Percentiles rank a stretch among this genome's conserved stretches.
Conservation (phyloP, 2,797 vertebrate genomes). For the Vespertilio murinus region DNA sequence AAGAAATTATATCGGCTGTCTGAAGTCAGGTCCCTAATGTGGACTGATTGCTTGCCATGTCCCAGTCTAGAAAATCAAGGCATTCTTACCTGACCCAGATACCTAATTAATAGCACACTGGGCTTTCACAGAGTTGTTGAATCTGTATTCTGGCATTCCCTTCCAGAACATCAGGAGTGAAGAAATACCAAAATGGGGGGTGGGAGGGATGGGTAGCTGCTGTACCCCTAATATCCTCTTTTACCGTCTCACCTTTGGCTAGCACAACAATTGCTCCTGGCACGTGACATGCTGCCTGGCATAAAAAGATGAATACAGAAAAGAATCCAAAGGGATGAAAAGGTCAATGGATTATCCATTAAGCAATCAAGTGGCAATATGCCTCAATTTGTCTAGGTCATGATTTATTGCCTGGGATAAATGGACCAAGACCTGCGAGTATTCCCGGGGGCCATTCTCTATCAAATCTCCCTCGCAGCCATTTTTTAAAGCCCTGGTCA, state of each 20-base stretch:
- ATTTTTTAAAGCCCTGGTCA: conserved; percentile 43
- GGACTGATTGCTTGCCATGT: neutral
- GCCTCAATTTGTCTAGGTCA: conserved; percentile 76
- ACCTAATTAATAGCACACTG: neutral
- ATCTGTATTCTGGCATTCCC: neutral
- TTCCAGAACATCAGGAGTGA: neutral
- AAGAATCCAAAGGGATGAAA: conserved; percentile 62
- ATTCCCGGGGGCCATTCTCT: conserved; percentile 45
- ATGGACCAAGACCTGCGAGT: conserved; percentile 43
- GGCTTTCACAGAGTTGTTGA: neutral
- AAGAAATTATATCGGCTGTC: neutral
- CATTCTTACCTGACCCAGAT: neutral
- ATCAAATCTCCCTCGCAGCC: conserved; percentile 21
- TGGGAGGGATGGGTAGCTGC: neutral
- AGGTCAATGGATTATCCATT: conserved; percentile 77
- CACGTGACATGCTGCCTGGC: conserved; percentile 23
- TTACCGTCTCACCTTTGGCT: neutral
- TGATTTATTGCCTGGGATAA: conserved; percentile 74
- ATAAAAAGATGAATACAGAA: conserved; percentile 64
- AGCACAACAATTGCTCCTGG: conserved; percentile 28
- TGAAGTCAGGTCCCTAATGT: neutral
- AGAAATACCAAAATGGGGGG: neutral
- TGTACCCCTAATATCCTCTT: neutral
- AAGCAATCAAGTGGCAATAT: conserved; percentile 75
- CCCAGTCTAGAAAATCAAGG: neutral